These are phyloP conservation scores for Phortica variegata DNA, from an alignment of 1,140 invertebrate genomes.

Conservation along the genomic window DNA sequence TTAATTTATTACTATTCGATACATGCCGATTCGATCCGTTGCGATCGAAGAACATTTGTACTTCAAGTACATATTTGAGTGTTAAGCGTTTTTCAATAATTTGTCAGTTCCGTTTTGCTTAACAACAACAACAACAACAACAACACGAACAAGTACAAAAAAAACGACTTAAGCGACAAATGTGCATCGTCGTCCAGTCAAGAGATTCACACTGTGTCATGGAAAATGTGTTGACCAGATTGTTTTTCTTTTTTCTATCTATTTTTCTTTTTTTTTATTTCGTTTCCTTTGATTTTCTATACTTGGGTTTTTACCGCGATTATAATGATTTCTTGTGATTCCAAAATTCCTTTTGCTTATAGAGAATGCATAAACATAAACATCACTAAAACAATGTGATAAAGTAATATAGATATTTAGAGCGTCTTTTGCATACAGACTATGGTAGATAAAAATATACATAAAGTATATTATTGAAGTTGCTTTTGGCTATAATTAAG, in stretches of 20 bases:
- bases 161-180: background rate
- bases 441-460: no score
- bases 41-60: background rate
- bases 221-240: constrained; percentile 47
- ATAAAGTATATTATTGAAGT: constrained; percentile 25
- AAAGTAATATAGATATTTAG: constrained; percentile 44
- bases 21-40: no score
- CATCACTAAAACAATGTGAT: constrained; percentile 14
- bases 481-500: constrained; percentile 51
- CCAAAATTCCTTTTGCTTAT: constrained; percentile 17
- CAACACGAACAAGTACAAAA: constrained; percentile 1
- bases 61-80: no score
- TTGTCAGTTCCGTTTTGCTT: constrained; percentile 29
- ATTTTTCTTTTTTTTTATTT: constrained; percentile 12
- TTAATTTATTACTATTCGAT: constrained; percentile 12
- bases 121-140: constrained; percentile 1
- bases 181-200: constrained; percentile 24
- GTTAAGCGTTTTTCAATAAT: constrained; percentile 18
- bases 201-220: constrained; percentile 46
- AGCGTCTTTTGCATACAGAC: no score
- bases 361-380: constrained; percentile 2
- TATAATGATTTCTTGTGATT: constrained; percentile 16
- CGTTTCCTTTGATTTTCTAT: constrained; percentile 22
- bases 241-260: constrained; percentile 13
- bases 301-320: constrained; percentile 10